Evolutionary conservation across 2,113 vertebrate genomes (phyloP).

Genomic region (Chaetops frenatus): DNA sequence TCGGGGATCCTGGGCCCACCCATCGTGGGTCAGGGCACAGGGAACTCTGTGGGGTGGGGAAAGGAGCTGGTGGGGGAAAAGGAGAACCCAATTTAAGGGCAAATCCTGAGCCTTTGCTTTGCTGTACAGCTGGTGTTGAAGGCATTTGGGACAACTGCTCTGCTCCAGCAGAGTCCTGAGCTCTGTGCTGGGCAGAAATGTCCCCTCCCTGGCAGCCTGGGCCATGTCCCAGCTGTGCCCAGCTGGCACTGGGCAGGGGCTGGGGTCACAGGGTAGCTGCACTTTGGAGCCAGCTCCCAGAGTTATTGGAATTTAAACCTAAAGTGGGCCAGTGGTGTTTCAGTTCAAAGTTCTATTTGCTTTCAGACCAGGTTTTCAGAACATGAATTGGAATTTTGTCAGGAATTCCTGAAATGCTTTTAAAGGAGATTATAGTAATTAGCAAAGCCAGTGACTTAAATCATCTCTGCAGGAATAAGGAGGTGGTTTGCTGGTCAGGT

Average conservation of each 20-base stretch:
- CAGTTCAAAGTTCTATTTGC: neutral
- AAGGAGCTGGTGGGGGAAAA: neutral
- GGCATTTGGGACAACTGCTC: neutral
- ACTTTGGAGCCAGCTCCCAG: neutral
- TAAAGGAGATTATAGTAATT: neutral
- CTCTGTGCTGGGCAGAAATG: neutral
- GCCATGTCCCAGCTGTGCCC: neutral
- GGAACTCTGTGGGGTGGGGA: accelerated
- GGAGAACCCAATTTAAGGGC: neutral
- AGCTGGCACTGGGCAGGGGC: neutral
- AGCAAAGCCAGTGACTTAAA: neutral
- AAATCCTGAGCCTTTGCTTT: neutral
- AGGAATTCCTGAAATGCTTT: neutral
- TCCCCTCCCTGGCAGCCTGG: neutral
- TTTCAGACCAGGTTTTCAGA: neutral
- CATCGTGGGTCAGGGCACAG: accelerated
- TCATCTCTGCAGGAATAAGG: neutral
- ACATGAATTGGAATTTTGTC: neutral
- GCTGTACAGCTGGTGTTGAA: accelerated
- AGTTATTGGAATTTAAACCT: neutral
- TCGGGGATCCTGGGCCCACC: accelerated
- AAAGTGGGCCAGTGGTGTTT: neutral
- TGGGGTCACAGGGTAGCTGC: neutral
- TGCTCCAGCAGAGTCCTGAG: neutral
- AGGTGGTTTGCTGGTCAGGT: neutral